phyloP scores from a whole-genome alignment of 2,113 vertebrate genomes.

The Rhagologus leucostigma region DNA sequence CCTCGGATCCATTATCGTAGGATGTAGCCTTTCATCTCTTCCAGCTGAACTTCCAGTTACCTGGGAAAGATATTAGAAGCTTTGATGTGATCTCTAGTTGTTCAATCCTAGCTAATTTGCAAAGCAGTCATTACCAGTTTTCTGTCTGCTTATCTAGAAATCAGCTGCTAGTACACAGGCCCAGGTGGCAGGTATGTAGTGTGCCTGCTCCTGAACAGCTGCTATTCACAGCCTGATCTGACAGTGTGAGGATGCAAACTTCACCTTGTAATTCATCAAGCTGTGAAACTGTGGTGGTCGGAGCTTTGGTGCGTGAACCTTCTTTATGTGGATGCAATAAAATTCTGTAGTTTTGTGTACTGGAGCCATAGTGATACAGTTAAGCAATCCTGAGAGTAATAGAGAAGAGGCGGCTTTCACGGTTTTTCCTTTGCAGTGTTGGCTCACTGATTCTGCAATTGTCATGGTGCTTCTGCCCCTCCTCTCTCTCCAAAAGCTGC shows the following conservation, averaged over 20 bases:
- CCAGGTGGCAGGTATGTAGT: neutral
- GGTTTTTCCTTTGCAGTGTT: neutral
- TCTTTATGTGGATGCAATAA: neutral
- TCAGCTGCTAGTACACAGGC: neutral
- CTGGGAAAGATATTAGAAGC: neutral
- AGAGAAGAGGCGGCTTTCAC: neutral
- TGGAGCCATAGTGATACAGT: neutral
- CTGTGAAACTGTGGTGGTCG: neutral
- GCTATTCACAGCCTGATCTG: neutral
- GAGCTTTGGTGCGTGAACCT: neutral
- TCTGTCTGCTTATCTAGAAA: neutral
- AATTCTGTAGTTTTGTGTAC: neutral
- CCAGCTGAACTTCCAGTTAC: neutral
- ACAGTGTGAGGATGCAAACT: neutral
- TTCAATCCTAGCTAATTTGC: neutral
- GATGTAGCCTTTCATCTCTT: neutral
- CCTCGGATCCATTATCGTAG: neutral
- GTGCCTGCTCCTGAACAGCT: neutral
- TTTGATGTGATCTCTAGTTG: neutral
- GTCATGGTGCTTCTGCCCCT: neutral
- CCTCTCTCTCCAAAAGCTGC: neutral
- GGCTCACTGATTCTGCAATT: neutral
- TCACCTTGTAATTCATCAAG: neutral
- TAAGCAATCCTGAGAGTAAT: neutral
- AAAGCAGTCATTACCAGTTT: neutral